These are phyloP conservation scores for Sinonovacula constricta DNA, from an alignment of 1,140 invertebrate species.

Conservation along the genomic window DNA sequence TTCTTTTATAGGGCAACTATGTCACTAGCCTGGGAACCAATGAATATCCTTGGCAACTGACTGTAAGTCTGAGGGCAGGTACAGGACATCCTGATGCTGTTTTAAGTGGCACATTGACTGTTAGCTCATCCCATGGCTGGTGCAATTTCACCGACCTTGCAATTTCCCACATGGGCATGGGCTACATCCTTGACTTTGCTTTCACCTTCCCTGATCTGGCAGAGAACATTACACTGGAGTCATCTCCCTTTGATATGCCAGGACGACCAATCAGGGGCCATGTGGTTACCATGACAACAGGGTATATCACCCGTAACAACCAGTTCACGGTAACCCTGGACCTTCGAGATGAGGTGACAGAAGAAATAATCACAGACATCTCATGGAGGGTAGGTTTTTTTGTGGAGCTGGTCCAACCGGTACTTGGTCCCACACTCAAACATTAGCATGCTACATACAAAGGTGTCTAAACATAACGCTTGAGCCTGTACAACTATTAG, in stretches of 20 bases:
- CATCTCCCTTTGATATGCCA: constrained; percentile 27
- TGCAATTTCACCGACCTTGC: constrained; percentile 42
- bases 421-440: not conserved
- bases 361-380: constrained; percentile 42
- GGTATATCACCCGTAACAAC: constrained; percentile 5
- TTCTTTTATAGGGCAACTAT: constrained; percentile 13
- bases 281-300: constrained; percentile 38
- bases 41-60: constrained; percentile 39
- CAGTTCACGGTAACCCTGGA: constrained; percentile 44
- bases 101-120: constrained; percentile 11
- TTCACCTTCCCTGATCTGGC: constrained; percentile 59
- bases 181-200: constrained; percentile 64
- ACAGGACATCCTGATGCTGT: constrained; percentile 25
- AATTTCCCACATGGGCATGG: constrained; percentile 34
- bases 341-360: constrained; percentile 55
- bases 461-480: no score
- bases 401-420: not conserved
- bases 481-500: no score
- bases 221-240: constrained; percentile 55
- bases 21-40: constrained; percentile 23
- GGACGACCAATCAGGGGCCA: constrained; percentile 37
- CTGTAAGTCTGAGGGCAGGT: constrained; percentile 22
- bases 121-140: constrained; percentile 18
- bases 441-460: no score
- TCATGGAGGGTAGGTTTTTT: constrained; percentile 36